Percentiles rank a stretch among this genome's conserved stretches.
These are phyloP conservation scores for Clarias pachynema DNA, from an alignment of 2,797 vertebrate species.

Conservation along the genomic window DNA sequence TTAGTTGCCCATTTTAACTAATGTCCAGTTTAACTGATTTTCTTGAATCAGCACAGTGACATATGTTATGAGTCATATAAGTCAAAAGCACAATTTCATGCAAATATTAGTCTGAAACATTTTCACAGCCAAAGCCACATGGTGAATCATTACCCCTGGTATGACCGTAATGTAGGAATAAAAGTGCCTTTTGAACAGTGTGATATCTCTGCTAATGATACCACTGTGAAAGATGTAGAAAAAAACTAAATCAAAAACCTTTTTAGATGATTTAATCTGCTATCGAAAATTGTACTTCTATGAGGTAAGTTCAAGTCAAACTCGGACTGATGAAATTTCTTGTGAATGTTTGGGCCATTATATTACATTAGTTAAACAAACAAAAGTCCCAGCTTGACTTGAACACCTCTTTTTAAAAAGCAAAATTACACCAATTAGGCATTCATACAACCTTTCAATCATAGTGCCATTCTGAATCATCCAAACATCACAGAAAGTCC, in stretches of 20 bases:
- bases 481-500: slow-evolving; percentile 98
- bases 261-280: not conserved
- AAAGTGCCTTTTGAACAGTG: slow-evolving; percentile 82
- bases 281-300: not conserved
- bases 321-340: no score
- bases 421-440: not conserved
- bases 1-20: slow-evolving; percentile 18
- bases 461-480: slow-evolving; percentile 99
- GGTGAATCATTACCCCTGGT: slow-evolving; percentile 77
- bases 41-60: not conserved
- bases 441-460: slow-evolving; percentile 89
- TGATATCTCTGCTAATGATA: slow-evolving; percentile 83
- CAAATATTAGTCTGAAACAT: slow-evolving; percentile 33
- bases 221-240: slow-evolving; percentile 76
- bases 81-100: slow-evolving; percentile 40
- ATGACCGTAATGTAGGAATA: slow-evolving; percentile 82
- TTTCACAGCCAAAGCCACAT: slow-evolving; percentile 47
- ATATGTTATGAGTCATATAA: slow-evolving; percentile 16
- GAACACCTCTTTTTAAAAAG: not conserved
- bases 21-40: not conserved
- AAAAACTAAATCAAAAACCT: slow-evolving; percentile 37
- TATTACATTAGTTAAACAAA: no score
- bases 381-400: no score
- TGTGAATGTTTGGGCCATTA: no score
- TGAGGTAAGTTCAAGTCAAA: no score